phyloP scores from a whole-genome alignment of 2,888 invertebrate genomes.

The Monoplex corrugatus region DNA sequence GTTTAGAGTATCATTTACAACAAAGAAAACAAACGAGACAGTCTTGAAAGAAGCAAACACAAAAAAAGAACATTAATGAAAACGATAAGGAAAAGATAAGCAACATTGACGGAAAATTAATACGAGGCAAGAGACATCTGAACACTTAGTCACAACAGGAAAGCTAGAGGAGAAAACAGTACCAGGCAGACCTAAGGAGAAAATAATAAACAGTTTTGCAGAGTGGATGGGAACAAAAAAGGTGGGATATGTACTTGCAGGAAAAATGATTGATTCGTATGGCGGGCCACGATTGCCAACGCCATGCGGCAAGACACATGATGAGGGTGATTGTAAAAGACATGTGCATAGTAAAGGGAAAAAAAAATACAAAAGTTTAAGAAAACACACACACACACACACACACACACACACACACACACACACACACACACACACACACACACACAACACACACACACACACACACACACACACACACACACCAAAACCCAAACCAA shows the following conservation, averaged over 20 bases:
- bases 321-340: background rate
- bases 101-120: no score
- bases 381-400: background rate
- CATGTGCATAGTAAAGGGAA: background rate
- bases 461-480: no score
- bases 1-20: no score
- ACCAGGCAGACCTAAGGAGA: no score
- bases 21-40: no score
- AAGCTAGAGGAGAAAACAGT: no score
- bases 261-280: background rate
- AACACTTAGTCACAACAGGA: no score
- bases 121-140: no score
- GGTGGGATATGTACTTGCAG: background rate
- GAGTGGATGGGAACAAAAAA: background rate
- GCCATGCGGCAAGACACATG: background rate
- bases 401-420: constrained; percentile 19
- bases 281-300: background rate
- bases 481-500: no score
- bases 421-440: background rate
- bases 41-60: no score
- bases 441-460: background rate
- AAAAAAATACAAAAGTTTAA: background rate
- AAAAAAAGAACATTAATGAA: no score
- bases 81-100: no score
- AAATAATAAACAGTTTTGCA: background rate